Percentiles rank a stretch among this genome's conserved stretches.
These are phyloP conservation scores for Tolmerus cingulatus DNA, from an alignment of 2,888 invertebrate species.

Conservation along the genomic window DNA sequence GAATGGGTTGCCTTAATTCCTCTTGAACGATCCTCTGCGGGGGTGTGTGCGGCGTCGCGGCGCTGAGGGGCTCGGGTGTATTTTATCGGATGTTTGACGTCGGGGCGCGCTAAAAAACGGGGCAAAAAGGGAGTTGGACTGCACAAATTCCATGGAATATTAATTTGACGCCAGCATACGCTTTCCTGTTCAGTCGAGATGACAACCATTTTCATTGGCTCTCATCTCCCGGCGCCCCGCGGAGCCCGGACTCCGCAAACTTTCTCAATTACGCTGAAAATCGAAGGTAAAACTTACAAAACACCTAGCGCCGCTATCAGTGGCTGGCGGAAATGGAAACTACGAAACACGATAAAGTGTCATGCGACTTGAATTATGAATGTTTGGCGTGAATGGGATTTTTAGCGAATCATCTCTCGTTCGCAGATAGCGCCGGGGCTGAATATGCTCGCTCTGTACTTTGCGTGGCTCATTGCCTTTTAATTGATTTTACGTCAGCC, in stretches of 20 bases:
- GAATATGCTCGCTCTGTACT: neutral
- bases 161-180: conserved; percentile 10
- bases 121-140: neutral
- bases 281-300: conserved; percentile 18
- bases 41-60: neutral
- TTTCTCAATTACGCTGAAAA: neutral
- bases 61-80: neutral
- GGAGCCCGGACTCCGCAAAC: neutral
- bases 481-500: neutral
- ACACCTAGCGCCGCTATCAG: neutral
- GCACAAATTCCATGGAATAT: conserved; percentile 7
- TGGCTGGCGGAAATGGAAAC: conserved; percentile 9
- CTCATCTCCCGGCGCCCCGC: neutral
- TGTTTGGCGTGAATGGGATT: neutral
- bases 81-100: neutral
- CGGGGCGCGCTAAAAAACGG: neutral
- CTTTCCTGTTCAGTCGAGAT: conserved; percentile 4
- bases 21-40: neutral
- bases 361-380: conserved; percentile 1
- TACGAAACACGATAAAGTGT: conserved; percentile 9
- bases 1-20: conserved; percentile 17
- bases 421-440: neutral
- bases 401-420: neutral
- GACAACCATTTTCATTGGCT: conserved; percentile 4
- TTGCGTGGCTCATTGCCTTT: neutral